phyloP scores from a whole-genome alignment of 2,888 invertebrate genomes.

The Aphidoletes aphidimyza region DNA sequence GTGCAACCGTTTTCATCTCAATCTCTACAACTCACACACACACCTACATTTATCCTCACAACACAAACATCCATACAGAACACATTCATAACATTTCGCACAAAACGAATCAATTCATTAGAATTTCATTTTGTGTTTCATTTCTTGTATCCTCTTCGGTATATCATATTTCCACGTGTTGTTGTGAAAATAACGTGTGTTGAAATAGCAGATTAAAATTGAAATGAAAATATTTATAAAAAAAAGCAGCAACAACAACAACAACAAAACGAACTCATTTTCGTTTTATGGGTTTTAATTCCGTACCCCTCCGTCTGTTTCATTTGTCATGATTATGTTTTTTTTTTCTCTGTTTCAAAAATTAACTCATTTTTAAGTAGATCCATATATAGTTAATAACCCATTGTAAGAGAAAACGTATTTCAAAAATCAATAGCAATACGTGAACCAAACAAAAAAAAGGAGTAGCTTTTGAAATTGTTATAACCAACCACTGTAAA shows the following conservation, averaged over 20 bases:
- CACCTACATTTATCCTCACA: too few relatives aligned
- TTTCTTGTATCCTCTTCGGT: neutral
- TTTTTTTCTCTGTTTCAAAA: neutral
- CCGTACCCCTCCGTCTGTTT: neutral
- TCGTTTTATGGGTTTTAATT: neutral
- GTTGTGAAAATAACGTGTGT: slow-evolving; percentile 32
- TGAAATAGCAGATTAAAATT: neutral
- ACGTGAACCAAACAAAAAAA: too few relatives aligned
- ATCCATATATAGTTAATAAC: too few relatives aligned
- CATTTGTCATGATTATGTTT: neutral
- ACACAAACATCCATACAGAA: too few relatives aligned
- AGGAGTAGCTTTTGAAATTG: neutral
- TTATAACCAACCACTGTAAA: neutral
- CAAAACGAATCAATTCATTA: neutral
- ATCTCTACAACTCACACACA: too few relatives aligned
- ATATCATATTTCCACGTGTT: slow-evolving; percentile 15
- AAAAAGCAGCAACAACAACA: too few relatives aligned
- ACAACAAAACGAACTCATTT: neutral
- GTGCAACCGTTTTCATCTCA: neutral
- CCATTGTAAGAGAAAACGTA: neutral
- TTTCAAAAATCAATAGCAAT: slow-evolving; percentile 2
- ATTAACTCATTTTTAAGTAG: neutral
- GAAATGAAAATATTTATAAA: neutral
- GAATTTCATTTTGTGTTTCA: neutral
- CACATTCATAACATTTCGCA: neutral